Percentiles rank a stretch among this genome's conserved stretches.
Conservation (phyloP, 2,113 vertebrate species). For the Nettapus auritus region DNA sequence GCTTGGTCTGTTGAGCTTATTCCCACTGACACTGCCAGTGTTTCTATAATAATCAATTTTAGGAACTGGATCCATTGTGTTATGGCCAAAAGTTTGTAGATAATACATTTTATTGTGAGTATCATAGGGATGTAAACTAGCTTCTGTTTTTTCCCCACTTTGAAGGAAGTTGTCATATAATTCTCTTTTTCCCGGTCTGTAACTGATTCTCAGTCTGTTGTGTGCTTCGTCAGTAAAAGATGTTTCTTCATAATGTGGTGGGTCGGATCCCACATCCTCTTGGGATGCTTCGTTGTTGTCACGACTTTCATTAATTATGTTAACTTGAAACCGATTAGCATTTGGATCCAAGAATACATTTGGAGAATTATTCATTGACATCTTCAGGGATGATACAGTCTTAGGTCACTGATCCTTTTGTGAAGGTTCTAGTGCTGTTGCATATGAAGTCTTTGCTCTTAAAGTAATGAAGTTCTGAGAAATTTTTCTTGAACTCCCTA, state of each 20-base stretch:
- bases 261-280: conserved; percentile 72
- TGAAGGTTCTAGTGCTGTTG: neutral
- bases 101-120: conserved; percentile 82
- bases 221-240: conserved; percentile 80
- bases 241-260: conserved; percentile 87
- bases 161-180: conserved; percentile 75
- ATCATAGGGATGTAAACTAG: conserved; percentile 80
- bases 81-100: conserved; percentile 91
- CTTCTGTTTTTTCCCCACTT: conserved; percentile 83
- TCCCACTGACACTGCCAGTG: conserved; percentile 90
- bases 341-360: conserved; percentile 74
- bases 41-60: conserved; percentile 96
- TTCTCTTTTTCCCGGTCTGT: conserved; percentile 74
- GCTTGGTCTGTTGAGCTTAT: conserved; percentile 86
- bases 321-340: conserved; percentile 81
- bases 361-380: conserved; percentile 79
- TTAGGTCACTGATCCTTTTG: neutral
- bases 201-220: conserved; percentile 77
- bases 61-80: conserved; percentile 92
- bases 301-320: conserved; percentile 75
- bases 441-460: conserved; percentile 12
- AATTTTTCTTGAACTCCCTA: conserved; percentile 12
- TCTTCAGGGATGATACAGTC: conserved; percentile 47
- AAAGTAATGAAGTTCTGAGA: conserved; percentile 1
- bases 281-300: conserved; percentile 64